Conservation (phyloP, 1,140 invertebrate genomes). For the Adoxophyes honmai region DNA sequence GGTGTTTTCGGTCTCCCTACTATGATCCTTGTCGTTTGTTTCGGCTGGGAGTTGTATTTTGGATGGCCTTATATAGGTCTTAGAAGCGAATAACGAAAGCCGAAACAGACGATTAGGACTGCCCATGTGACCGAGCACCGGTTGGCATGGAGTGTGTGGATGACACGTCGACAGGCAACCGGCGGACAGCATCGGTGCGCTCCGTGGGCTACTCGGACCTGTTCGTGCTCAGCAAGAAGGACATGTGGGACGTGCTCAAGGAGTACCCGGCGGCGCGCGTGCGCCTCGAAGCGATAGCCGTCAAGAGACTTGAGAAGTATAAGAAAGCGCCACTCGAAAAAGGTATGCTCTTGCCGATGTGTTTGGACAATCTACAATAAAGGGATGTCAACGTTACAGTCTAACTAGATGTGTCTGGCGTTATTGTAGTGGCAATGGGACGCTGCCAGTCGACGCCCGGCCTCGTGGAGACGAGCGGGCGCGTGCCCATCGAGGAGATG, state of each 20-base stretch:
- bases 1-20: conserved; percentile 33
- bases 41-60: conserved; percentile 21
- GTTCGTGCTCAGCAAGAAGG: conserved; percentile 98
- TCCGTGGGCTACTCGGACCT: conserved; percentile 99
- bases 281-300: conserved; percentile 97
- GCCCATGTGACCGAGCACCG: conserved; percentile 40
- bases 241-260: conserved; percentile 99
- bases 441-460: conserved; percentile 97
- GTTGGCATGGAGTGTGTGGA: conserved; percentile 75
- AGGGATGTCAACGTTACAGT: background rate
- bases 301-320: conserved; percentile 97
- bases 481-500: conserved; percentile 94
- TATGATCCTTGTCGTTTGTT: conserved; percentile 31
- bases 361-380: too few species aligned
- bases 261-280: conserved; percentile 98
- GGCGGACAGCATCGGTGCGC: conserved; percentile 96
- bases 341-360: conserved; percentile 82
- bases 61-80: conserved; percentile 11
- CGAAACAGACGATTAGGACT: conserved; percentile 39
- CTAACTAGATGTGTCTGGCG: background rate
- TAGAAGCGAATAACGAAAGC: conserved; percentile 13
- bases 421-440: conserved; percentile 91
- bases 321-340: conserved; percentile 94
- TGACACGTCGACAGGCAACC: conserved; percentile 88
- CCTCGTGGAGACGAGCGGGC: conserved; percentile 93